A percentile compares a stretch with the other conserved stretches of the same genome.
phyloP scores from a whole-genome alignment of 2,888 invertebrate genomes.

The Drosophila infuscata region DNA sequence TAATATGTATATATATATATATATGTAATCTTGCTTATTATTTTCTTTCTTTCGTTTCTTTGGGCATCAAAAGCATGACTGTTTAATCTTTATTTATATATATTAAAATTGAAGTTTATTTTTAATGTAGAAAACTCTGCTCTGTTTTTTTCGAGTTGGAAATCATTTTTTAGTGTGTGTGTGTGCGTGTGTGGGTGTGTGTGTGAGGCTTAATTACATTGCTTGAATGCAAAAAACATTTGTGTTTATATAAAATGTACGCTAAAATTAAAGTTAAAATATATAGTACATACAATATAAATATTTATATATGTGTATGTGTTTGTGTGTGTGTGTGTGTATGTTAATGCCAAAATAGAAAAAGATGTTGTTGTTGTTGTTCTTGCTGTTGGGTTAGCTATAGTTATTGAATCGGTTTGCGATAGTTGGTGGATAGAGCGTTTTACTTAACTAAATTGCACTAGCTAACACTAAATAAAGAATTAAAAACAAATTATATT shows the following conservation, averaged over 20 bases:
- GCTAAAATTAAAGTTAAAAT: conserved; percentile 68
- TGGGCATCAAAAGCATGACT: conserved; percentile 79
- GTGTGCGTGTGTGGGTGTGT: conserved; percentile 4
- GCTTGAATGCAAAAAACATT: conserved; percentile 46
- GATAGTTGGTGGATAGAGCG: conserved; percentile 45
- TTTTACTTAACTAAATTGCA: conserved; percentile 82
- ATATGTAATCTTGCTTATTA: not conserved
- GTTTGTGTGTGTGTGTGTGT: conserved; percentile 37
- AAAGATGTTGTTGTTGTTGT: conserved; percentile 4
- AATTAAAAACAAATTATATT: conserved; percentile 79
- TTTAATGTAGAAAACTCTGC: conserved; percentile 31
- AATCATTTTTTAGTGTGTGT: conserved; percentile 27
- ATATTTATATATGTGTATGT: conserved; percentile 16
- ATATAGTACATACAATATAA: conserved; percentile 56
- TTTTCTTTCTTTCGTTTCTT: conserved; percentile 52
- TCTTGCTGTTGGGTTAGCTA: conserved; percentile 23
- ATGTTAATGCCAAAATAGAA: conserved; percentile 59
- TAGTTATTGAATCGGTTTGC: conserved; percentile 34
- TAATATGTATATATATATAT: conserved; percentile 6
- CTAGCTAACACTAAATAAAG: conserved; percentile 84
- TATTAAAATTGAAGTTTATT: conserved; percentile 37
- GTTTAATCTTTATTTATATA: conserved; percentile 59
- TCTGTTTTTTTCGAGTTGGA: conserved; percentile 55
- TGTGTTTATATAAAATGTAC: conserved; percentile 51
- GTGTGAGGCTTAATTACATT: conserved; percentile 26